These are phyloP conservation scores for Corythoichthys intestinalis DNA, from an alignment of 2,113 vertebrate species.

Conservation along the genomic window DNA sequence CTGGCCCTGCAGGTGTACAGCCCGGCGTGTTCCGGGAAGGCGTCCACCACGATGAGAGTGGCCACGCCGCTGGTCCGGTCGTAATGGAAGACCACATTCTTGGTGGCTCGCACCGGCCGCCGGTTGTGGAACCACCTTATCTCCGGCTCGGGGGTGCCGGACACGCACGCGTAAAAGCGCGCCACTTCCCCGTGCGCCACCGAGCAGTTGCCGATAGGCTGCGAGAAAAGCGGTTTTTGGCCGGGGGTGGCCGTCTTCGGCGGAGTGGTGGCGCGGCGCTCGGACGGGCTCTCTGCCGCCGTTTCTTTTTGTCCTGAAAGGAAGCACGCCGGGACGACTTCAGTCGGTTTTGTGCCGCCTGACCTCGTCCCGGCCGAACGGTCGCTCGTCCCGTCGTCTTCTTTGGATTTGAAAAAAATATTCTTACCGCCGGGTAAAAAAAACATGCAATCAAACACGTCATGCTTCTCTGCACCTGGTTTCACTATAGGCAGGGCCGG, in stretches of 20 bases:
- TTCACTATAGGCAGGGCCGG: too few relatives aligned
- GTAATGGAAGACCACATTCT: slow-evolving; percentile 87
- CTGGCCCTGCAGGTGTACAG: slow-evolving; percentile 84
- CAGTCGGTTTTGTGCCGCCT: not conserved
- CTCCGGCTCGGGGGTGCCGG: slow-evolving; percentile 81
- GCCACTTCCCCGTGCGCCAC: slow-evolving; percentile 85
- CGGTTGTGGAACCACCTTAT: slow-evolving; percentile 88
- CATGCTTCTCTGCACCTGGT: too few relatives aligned
- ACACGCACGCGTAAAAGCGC: slow-evolving; percentile 84
- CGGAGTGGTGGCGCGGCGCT: slow-evolving; percentile 74
- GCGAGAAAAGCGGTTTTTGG: slow-evolving; percentile 86
- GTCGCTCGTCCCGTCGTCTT: too few relatives aligned
- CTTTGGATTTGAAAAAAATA: too few relatives aligned
- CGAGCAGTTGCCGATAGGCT: slow-evolving; percentile 81
- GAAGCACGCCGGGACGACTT: not conserved
- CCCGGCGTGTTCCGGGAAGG: slow-evolving; percentile 87
- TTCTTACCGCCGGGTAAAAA: too few relatives aligned
- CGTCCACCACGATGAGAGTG: slow-evolving; percentile 89
- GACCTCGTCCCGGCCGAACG: not conserved
- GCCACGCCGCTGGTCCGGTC: slow-evolving; percentile 85
- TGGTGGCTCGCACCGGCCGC: slow-evolving; percentile 77
- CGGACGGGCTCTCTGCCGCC: slow-evolving; percentile 70
- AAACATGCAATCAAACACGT: too few relatives aligned
- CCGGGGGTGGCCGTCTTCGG: slow-evolving; percentile 77
- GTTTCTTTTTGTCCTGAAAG: slow-evolving; percentile 85